A percentile compares a stretch with the other conserved stretches of the same genome.
Conservation (phyloP, 1,140 invertebrate genomes). For the Ceratoteleas bidentatus region DNA sequence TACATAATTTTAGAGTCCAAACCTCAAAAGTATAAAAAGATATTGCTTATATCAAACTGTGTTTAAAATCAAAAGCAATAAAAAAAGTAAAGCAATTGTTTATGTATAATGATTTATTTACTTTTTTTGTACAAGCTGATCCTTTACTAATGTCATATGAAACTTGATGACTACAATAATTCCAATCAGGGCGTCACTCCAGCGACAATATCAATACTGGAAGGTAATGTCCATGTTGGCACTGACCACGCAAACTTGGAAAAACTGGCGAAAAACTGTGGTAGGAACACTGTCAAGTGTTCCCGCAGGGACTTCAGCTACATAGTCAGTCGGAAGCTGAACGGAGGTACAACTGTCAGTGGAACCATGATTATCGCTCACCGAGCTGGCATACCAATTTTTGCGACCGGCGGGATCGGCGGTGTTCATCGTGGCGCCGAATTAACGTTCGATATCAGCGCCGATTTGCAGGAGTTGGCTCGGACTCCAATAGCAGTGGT, state of each 20-base stretch:
- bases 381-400: slow-evolving; percentile 91
- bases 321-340: slow-evolving; percentile 85
- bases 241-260: slow-evolving; percentile 85
- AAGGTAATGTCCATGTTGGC: slow-evolving; percentile 93
- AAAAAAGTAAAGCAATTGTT: no score
- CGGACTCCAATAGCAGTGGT: slow-evolving; percentile 93
- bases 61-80: no score
- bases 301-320: slow-evolving; percentile 93
- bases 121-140: no score
- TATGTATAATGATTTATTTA: no score
- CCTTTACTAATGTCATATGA: no score
- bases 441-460: slow-evolving; percentile 94
- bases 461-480: slow-evolving; percentile 95
- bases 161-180: no score
- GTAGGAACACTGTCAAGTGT: slow-evolving; percentile 85
- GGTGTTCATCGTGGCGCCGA: slow-evolving; percentile 96
- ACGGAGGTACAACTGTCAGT: slow-evolving; percentile 98
- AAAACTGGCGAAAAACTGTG: slow-evolving; percentile 80
- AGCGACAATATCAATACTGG: slow-evolving; percentile 94
- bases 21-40: no score
- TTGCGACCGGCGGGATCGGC: slow-evolving; percentile 95
- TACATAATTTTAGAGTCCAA: no score
- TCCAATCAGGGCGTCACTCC: slow-evolving; percentile 93
- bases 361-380: slow-evolving; percentile 94
- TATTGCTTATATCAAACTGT: no score